A percentile compares a stretch with the other conserved stretches of the same genome.
These are phyloP conservation scores for Agelastica alni DNA, from an alignment of 2,888 invertebrate genomes.

Conservation along the genomic window DNA sequence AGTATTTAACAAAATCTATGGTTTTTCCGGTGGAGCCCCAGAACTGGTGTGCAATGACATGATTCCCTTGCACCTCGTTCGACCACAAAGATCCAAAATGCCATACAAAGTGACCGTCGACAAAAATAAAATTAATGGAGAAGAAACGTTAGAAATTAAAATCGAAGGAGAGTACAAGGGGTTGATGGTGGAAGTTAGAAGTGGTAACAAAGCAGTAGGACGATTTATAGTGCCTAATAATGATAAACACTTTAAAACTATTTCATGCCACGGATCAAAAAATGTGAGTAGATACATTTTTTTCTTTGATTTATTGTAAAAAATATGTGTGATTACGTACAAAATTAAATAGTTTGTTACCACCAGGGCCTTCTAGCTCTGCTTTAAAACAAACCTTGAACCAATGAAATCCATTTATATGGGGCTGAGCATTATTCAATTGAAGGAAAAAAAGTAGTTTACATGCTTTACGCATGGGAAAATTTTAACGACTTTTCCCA, in stretches of 20 bases:
- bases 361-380: no score
- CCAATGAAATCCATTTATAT: no score
- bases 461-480: no score
- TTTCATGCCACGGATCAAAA: constrained; percentile 61
- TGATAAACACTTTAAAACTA: constrained; percentile 60
- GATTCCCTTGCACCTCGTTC: constrained; percentile 68
- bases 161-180: constrained; percentile 68
- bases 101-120: constrained; percentile 61
- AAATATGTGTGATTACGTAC: no score
- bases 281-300: constrained; percentile 63
- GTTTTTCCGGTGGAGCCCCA: constrained; percentile 69
- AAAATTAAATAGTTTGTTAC: no score
- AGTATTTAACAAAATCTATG: constrained; percentile 47
- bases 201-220: constrained; percentile 65
- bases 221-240: constrained; percentile 61
- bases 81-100: constrained; percentile 61
- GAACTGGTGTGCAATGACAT: constrained; percentile 66
- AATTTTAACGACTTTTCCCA: no score
- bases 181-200: constrained; percentile 68
- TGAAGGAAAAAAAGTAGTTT: no score
- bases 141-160: constrained; percentile 61
- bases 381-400: no score
- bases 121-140: constrained; percentile 47
- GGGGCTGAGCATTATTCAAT: no score
- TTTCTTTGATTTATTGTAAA: no score